Evolutionary conservation across 2,888 invertebrate genomes (phyloP).

Genomic region (Drosophila pegasa): DNA sequence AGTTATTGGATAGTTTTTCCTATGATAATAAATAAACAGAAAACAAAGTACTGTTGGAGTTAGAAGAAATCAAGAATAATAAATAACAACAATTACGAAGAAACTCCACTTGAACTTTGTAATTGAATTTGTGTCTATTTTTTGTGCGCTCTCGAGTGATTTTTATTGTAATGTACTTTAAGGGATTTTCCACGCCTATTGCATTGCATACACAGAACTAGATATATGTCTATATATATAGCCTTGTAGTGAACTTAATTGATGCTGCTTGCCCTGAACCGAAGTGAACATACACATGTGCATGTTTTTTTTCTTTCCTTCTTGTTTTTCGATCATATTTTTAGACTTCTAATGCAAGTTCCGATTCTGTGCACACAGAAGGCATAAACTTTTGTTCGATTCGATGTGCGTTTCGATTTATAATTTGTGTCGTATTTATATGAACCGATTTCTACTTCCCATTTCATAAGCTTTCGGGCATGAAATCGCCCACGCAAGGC

Average conservation of each 20-base stretch:
- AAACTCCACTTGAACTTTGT: conserved; percentile 38
- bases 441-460: conserved; percentile 29
- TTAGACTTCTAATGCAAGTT: conserved; percentile 43
- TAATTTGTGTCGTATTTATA: conserved; percentile 42
- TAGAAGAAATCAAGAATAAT: conserved; percentile 12
- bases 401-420: conserved; percentile 45
- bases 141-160: conserved; percentile 16
- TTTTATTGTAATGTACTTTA: conserved; percentile 32
- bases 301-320: too few relatives aligned
- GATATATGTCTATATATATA: conserved; percentile 1
- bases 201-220: conserved; percentile 20
- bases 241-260: conserved; percentile 47
- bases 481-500: conserved; percentile 40
- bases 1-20: too few relatives aligned
- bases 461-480: conserved; percentile 41
- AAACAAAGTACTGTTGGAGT: background rate
- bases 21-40: background rate
- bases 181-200: conserved; percentile 34
- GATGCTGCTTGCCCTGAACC: conserved; percentile 31
- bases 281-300: conserved; percentile 10
- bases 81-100: conserved; percentile 17
- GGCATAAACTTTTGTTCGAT: conserved; percentile 19
- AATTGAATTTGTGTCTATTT: conserved; percentile 25
- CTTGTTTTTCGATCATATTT: conserved; percentile 33
- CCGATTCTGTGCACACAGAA: conserved; percentile 22